Evolutionary conservation across 2,888 invertebrate species (phyloP).

Genomic region (Drosophila birchii): DNA sequence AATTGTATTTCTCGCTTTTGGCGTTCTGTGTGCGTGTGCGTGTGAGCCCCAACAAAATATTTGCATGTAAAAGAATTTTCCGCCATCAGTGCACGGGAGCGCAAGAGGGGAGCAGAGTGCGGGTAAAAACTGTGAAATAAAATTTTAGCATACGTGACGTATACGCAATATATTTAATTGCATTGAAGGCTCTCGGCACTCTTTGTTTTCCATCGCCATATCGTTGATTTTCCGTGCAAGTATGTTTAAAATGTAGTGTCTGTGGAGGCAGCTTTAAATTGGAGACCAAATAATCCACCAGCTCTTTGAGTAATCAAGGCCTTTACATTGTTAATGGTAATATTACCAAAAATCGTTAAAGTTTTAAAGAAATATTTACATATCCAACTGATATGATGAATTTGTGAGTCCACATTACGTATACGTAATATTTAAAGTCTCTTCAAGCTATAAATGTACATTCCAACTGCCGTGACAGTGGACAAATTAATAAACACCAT

Average conservation of each 20-base stretch:
- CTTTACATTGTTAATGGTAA: constrained; percentile 40
- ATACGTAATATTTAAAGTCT: constrained; percentile 44
- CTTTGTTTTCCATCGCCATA: neutral
- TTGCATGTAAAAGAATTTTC: constrained; percentile 54
- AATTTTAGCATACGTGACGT: constrained; percentile 49
- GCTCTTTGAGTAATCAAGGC: constrained; percentile 45
- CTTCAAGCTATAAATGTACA: constrained; percentile 1
- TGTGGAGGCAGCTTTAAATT: constrained; percentile 7
- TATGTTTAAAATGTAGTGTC: constrained; percentile 11
- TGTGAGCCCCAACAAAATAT: constrained; percentile 44
- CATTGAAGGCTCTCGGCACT: constrained; percentile 12
- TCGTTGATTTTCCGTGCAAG: constrained; percentile 8
- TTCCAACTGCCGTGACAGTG: neutral
- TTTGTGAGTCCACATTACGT: constrained; percentile 18
- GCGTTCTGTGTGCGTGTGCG: constrained; percentile 19
- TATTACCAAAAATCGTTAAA: neutral
- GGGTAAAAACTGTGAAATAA: constrained; percentile 42
- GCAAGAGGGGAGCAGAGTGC: neutral
- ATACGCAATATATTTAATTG: constrained; percentile 56
- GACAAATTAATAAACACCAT: neutral
- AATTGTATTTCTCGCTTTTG: constrained; percentile 39
- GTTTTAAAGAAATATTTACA: neutral
- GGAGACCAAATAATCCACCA: neutral
- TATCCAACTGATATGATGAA: neutral
- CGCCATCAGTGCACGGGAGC: constrained; percentile 19